Percentiles rank a stretch among this genome's conserved stretches.
phyloP scores from a whole-genome alignment of 2,797 vertebrate genomes.

The Steatocranus sp. region DNA sequence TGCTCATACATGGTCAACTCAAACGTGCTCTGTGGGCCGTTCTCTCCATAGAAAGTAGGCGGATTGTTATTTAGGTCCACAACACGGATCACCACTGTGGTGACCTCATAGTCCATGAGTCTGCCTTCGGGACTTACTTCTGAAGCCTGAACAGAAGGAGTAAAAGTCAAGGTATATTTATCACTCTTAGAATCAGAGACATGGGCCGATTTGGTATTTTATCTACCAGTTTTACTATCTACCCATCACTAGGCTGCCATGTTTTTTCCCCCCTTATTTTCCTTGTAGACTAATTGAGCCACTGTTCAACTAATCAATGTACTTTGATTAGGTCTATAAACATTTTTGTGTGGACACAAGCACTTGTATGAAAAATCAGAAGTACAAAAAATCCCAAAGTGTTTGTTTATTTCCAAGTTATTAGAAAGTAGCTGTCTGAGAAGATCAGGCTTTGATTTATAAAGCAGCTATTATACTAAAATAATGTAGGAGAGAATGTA shows the following conservation, averaged over 20 bases:
- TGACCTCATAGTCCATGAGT: constrained; percentile 62
- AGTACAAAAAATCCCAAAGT: neutral
- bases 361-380: neutral
- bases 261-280: fast-evolving
- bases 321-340: neutral
- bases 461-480: neutral
- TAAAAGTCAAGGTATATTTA: neutral
- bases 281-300: neutral
- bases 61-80: constrained; percentile 97
- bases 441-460: neutral
- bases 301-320: neutral
- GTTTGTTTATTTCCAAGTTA: neutral
- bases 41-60: constrained; percentile 92
- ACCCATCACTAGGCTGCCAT: neutral
- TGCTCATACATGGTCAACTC: constrained; percentile 93
- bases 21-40: constrained; percentile 87
- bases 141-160: constrained; percentile 76
- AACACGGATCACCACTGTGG: constrained; percentile 83
- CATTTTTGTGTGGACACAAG: neutral
- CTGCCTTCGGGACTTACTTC: constrained; percentile 77
- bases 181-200: neutral
- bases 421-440: neutral
- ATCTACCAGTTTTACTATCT: neutral
- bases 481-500: neutral
- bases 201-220: neutral